Percentiles rank a stretch among this genome's conserved stretches.
Conservation (phyloP, 2,113 vertebrate genomes). For the Cyanoramphus novaezelandiae region DNA sequence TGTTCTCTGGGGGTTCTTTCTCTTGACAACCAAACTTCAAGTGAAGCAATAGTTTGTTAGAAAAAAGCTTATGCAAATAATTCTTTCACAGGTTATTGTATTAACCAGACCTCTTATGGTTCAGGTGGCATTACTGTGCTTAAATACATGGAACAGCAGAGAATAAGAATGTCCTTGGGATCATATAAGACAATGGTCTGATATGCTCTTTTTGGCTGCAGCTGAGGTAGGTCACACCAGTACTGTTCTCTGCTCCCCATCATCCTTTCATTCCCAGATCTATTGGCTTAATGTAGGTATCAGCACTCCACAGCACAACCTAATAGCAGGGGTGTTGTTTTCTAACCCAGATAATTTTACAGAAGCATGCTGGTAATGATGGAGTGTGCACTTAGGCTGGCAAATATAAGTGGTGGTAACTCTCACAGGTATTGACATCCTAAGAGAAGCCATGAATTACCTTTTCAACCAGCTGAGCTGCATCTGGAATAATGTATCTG, state of each 20-base stretch:
- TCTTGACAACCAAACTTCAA: neutral
- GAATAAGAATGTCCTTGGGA: neutral
- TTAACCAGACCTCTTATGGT: neutral
- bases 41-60: neutral
- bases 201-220: neutral
- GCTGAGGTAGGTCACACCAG: neutral
- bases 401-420: neutral
- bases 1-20: neutral
- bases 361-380: neutral
- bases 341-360: neutral
- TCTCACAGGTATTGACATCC: neutral
- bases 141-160: neutral
- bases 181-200: neutral
- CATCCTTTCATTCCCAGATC: neutral
- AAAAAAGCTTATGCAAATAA: neutral
- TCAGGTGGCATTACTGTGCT: neutral
- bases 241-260: accelerated
- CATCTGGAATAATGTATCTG: neutral
- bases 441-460: neutral
- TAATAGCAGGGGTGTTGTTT: neutral
- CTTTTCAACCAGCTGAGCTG: neutral
- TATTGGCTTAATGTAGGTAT: neutral
- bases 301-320: accelerated
- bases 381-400: neutral
- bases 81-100: neutral